These are phyloP conservation scores for Plebejus melissa DNA, from an alignment of 2,888 invertebrate species.

Conservation along the genomic window DNA sequence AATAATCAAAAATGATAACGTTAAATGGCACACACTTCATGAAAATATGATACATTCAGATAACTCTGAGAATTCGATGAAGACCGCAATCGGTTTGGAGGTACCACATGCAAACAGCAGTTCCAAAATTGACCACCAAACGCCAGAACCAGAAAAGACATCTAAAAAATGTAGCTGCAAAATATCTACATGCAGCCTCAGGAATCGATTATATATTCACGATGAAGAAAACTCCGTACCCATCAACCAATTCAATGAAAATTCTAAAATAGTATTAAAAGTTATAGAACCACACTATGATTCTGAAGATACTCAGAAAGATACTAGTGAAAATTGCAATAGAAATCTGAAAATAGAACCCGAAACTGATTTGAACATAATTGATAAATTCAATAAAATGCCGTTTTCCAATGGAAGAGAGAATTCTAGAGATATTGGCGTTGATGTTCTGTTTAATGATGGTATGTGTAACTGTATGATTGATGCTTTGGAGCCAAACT, in stretches of 20 bases:
- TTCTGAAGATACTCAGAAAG: not conserved
- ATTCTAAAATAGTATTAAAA: not conserved
- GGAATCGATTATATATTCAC: not conserved
- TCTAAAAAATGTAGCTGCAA: not conserved
- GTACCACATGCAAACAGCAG: not conserved
- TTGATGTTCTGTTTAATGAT: conserved; percentile 28
- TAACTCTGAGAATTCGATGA: conserved; percentile 25
- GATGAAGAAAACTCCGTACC: not conserved
- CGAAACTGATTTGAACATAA: conserved; percentile 28
- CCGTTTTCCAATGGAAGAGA: not conserved
- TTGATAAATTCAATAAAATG: not conserved
- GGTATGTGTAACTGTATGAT: not conserved
- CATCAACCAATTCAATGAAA: not conserved
- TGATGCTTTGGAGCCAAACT: not conserved
- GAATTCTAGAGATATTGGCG: conserved; percentile 30
- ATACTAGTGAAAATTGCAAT: not conserved
- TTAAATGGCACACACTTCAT: conserved; percentile 34
- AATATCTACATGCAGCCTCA: not conserved
- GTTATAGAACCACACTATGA: not conserved
- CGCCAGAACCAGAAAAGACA: not conserved
- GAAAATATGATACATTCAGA: conserved; percentile 27
- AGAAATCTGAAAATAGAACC: conserved; percentile 23
- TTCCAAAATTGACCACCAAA: not conserved
- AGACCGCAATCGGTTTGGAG: conserved; percentile 16
- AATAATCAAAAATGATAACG: conserved; percentile 21